Evolutionary conservation across 1,140 invertebrate species (phyloP).

Genomic region (Drosophila punjabiensis): DNA sequence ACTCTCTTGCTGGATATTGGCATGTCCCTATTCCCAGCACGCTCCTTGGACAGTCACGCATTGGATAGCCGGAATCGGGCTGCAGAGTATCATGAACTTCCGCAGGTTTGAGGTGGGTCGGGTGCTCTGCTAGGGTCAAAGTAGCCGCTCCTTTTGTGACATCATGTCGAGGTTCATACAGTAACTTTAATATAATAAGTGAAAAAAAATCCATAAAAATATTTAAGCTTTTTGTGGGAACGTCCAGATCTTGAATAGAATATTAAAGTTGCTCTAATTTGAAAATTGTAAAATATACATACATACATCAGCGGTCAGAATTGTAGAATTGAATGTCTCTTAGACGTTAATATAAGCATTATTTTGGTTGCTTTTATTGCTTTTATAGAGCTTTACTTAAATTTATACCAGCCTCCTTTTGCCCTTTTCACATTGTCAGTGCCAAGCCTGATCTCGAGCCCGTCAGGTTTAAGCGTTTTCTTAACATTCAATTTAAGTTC

Average conservation of each 20-base stretch:
- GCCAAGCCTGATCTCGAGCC: conserved; percentile 19
- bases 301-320: no score
- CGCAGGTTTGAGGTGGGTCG: not conserved
- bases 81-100: conserved; percentile 3
- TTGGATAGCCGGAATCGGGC: not conserved
- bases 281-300: not conserved
- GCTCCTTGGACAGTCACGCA: conserved; percentile 4
- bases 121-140: not conserved
- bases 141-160: conserved; percentile 24
- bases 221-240: not conserved
- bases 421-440: conserved; percentile 53
- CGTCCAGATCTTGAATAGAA: not conserved
- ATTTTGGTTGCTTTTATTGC: not conserved
- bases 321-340: not conserved
- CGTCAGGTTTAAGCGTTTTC: conserved; percentile 15
- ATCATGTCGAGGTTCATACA: conserved; percentile 7
- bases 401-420: not conserved
- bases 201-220: not conserved
- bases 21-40: conserved; percentile 12
- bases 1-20: not conserved
- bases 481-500: conserved; percentile 47
- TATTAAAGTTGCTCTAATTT: no score
- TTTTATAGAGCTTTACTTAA: not conserved
- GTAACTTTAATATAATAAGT: not conserved
- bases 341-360: not conserved